A percentile compares a stretch with the other conserved stretches of the same genome.
Evolutionary conservation across 2,113 vertebrate species (phyloP).

Genomic region (Rhinolophus sinicus): DNA sequence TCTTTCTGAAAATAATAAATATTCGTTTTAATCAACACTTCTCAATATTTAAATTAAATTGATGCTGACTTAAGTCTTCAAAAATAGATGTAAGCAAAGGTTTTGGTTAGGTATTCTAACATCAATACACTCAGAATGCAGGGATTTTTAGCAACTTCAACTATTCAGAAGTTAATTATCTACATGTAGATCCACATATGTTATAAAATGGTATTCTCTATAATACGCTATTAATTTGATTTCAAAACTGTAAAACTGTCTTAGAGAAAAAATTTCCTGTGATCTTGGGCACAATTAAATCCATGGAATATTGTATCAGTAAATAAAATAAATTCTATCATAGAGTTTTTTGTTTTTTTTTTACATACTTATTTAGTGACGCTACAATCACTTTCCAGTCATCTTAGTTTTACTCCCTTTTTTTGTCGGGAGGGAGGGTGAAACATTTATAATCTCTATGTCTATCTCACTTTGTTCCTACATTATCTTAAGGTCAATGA

Average conservation of each 20-base stretch:
- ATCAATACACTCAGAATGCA: background rate
- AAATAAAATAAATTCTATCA: background rate
- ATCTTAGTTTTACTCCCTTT: background rate
- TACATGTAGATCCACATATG: background rate
- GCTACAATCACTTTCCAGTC: background rate
- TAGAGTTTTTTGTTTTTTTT: background rate
- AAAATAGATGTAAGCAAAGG: background rate
- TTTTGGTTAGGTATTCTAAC: background rate
- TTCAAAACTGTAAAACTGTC: background rate
- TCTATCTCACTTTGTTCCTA: background rate
- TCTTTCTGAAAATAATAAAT: conserved; percentile 24
- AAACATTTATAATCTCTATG: background rate
- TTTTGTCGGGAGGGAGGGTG: background rate
- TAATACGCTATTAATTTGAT: background rate
- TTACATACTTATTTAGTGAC: background rate
- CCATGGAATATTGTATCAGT: background rate
- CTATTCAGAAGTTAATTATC: background rate
- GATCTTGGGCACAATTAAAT: background rate
- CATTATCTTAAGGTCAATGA: background rate
- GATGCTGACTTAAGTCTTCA: background rate
- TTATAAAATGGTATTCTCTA: background rate
- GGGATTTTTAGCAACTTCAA: background rate
- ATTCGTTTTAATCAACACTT: background rate
- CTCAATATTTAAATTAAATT: background rate
- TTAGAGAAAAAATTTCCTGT: background rate